phyloP scores from a whole-genome alignment of 2,888 invertebrate genomes.

The Cataglyphis cursor region DNA sequence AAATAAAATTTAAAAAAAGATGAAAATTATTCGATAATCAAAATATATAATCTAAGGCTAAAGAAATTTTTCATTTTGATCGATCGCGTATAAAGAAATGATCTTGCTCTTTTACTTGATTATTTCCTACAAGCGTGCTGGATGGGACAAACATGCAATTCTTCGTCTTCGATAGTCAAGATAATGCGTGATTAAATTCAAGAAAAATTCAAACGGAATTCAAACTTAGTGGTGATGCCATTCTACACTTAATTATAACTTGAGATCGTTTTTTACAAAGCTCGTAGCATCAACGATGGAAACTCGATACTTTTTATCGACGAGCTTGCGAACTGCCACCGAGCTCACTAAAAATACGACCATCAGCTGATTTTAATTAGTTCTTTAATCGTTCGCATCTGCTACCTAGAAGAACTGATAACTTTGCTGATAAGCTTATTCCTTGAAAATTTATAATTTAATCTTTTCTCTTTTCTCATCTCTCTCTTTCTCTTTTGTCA shows the following conservation, averaged over 20 bases:
- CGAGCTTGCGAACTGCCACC: not conserved
- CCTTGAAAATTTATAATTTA: not conserved
- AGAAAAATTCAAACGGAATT: not conserved
- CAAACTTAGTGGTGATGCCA: conserved; percentile 31
- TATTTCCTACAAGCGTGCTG: conserved; percentile 19
- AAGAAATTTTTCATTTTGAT: conserved; percentile 38
- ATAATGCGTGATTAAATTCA: conserved; percentile 48
- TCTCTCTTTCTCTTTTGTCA: not conserved
- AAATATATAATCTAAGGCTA: conserved; percentile 22
- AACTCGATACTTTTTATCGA: conserved; percentile 55
- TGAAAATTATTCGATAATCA: not conserved
- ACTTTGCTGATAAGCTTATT: conserved; percentile 23
- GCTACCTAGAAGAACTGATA: conserved; percentile 33
- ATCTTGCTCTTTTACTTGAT: conserved; percentile 28
- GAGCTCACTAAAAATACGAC: conserved; percentile 45
- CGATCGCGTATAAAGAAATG: conserved; percentile 34
- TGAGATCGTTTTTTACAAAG: conserved; percentile 54
- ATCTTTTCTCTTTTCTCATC: not conserved
- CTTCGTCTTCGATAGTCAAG: conserved; percentile 49
- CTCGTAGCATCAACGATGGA: conserved; percentile 33
- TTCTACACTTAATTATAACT: conserved; percentile 63
- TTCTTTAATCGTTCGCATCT: conserved; percentile 53
- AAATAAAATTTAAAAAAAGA: not conserved
- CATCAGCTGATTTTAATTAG: conserved; percentile 48
- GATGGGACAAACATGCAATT: conserved; percentile 33